These are phyloP conservation scores for Siniperca scherzeri DNA, from an alignment of 2,797 vertebrate genomes.

Conservation along the genomic window DNA sequence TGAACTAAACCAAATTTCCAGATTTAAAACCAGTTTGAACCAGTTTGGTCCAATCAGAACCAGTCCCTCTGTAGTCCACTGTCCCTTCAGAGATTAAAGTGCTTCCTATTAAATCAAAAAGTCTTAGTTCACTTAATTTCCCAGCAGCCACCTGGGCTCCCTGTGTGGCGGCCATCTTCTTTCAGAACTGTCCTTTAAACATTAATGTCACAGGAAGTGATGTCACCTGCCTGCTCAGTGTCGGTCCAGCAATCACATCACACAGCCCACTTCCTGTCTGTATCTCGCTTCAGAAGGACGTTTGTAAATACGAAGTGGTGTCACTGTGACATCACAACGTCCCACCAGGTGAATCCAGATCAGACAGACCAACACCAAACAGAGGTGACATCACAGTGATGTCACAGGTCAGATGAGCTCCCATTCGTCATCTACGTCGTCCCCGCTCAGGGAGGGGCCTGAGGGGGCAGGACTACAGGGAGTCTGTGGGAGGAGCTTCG, in stretches of 20 bases:
- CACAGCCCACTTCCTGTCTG: conserved; percentile 18
- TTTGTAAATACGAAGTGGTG: conserved; percentile 22
- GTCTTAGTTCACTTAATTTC: conserved; percentile 25
- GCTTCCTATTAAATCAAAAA: conserved; percentile 63
- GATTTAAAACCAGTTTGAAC: not conserved
- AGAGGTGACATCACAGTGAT: conserved; percentile 17
- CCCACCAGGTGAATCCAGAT: conserved; percentile 4
- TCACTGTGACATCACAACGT: conserved; percentile 36
- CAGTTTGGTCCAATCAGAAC: not conserved
- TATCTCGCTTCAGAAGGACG: not conserved
- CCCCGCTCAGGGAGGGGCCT: conserved; percentile 78
- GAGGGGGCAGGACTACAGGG: conserved; percentile 72
- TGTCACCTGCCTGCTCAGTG: conserved; percentile 15
- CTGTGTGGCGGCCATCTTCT: not conserved
- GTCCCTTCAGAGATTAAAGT: conserved; percentile 71
- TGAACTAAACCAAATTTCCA: not conserved
- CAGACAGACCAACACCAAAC: not conserved
- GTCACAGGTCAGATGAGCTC: conserved; percentile 91
- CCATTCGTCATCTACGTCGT: conserved; percentile 97
- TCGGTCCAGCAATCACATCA: conserved; percentile 11
- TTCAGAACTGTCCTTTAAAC: not conserved
- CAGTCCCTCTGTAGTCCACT: not conserved
- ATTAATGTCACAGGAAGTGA: conserved; percentile 36
- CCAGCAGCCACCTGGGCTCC: conserved; percentile 24
- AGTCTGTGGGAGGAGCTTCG: conserved; percentile 90